Conservation (phyloP, 1,140 invertebrate species). For the Pseudomyrmex gracilis region DNA sequence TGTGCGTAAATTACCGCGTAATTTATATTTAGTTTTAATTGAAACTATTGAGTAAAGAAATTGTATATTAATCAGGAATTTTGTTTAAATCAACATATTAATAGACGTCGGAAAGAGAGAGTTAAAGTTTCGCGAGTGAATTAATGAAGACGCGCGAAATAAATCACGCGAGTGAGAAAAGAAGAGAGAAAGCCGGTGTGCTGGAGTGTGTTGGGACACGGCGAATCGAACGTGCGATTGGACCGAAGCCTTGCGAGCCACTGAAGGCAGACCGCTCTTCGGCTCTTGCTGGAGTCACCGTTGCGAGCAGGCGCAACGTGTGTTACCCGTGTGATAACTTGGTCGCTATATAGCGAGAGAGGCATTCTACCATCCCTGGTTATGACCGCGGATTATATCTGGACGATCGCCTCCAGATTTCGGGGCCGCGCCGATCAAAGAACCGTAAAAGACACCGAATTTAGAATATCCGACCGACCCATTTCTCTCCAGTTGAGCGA, state of each 20-base stretch:
- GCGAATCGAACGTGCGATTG: slow-evolving; percentile 75
- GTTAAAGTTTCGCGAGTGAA: neutral
- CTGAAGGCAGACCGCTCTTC: slow-evolving; percentile 75
- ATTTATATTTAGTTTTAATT: slow-evolving; percentile 9
- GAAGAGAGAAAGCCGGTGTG: slow-evolving; percentile 10
- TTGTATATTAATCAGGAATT: neutral
- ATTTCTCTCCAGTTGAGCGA: neutral
- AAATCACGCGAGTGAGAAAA: slow-evolving; percentile 6
- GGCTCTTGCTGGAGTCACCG: slow-evolving; percentile 75
- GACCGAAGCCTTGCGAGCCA: slow-evolving; percentile 81
- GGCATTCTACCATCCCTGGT: slow-evolving; percentile 45
- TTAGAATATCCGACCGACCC: neutral
- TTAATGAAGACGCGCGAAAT: neutral
- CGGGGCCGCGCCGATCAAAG: neutral
- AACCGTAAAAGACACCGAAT: neutral
- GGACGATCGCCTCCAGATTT: slow-evolving; percentile 12
- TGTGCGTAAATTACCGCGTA: neutral
- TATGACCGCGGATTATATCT: slow-evolving; percentile 61
- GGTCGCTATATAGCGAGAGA: slow-evolving; percentile 61
- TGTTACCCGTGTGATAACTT: slow-evolving; percentile 62
- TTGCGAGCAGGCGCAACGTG: slow-evolving; percentile 79
- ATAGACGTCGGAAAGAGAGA: neutral
- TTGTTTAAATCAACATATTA: neutral
- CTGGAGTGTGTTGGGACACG: slow-evolving; percentile 43
- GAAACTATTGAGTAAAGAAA: neutral